Conservation (phyloP, 2,888 invertebrate genomes). For the Ophioninae sp. region DNA sequence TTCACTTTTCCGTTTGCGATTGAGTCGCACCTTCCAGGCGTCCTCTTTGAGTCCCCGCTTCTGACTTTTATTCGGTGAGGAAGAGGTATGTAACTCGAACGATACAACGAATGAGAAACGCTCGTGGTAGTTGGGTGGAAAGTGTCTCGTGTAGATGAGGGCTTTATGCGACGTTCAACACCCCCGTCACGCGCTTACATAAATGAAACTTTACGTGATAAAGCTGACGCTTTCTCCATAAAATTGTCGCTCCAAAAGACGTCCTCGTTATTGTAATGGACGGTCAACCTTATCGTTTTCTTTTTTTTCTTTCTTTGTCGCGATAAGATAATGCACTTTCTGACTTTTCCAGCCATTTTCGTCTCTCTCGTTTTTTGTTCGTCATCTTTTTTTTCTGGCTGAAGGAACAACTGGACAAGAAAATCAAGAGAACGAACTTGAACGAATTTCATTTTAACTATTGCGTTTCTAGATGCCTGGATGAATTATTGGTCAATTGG, state of each 20-base stretch:
- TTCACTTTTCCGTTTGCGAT: neutral
- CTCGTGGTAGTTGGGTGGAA: neutral
- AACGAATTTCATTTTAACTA: neutral
- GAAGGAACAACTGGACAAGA: neutral
- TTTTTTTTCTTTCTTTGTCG: neutral
- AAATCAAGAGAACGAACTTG: neutral
- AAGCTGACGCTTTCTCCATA: slow-evolving; percentile 29
- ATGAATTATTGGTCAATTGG: neutral
- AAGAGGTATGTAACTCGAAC: neutral
- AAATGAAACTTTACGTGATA: slow-evolving; percentile 23
- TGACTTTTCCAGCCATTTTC: slow-evolving; percentile 9
- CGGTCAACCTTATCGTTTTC: slow-evolving; percentile 36
- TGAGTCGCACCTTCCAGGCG: slow-evolving; percentile 10
- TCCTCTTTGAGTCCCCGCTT: slow-evolving; percentile 12
- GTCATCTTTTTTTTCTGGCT: neutral
- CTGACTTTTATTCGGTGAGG: neutral
- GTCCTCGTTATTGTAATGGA: slow-evolving; percentile 22
- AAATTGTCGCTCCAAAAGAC: slow-evolving; percentile 4
- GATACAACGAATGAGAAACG: slow-evolving; percentile 23
- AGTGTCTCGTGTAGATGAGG: slow-evolving; percentile 16
- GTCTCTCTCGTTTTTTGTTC: neutral
- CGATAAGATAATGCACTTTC: slow-evolving; percentile 27
- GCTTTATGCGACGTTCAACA: slow-evolving; percentile 10
- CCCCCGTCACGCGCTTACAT: slow-evolving; percentile 2
- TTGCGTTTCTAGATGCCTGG: neutral